Percentiles rank a stretch among this genome's conserved stretches.
Evolutionary conservation across 2,113 vertebrate genomes (phyloP).

Genomic region (Actenoides hombroni): DNA sequence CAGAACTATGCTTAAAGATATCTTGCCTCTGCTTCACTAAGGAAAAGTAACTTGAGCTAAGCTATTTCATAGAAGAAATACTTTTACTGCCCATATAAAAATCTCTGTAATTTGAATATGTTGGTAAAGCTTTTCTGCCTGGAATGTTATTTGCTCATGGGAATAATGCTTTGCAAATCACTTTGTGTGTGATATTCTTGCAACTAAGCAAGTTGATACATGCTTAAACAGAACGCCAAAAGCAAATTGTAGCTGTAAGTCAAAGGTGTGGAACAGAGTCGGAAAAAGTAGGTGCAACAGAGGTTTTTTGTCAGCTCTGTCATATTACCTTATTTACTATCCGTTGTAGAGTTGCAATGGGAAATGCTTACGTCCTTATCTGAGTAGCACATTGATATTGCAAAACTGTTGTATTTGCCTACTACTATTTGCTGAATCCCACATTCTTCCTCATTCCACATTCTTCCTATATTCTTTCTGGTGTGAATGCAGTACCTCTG

Average conservation of each 20-base stretch:
- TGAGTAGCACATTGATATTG: background rate
- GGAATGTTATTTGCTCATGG: background rate
- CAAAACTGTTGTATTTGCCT: background rate
- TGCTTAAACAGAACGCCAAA: background rate
- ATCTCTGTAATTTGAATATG: conserved; percentile 1
- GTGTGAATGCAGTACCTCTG: background rate
- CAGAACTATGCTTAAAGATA: background rate
- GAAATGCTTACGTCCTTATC: background rate
- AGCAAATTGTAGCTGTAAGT: background rate
- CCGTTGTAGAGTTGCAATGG: background rate
- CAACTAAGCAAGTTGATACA: background rate
- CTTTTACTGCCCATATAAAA: background rate
- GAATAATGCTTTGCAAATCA: background rate
- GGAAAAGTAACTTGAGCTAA: background rate
- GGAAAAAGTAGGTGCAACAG: background rate
- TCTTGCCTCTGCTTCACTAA: background rate
- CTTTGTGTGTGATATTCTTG: background rate
- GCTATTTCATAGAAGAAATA: background rate
- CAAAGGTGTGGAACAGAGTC: background rate
- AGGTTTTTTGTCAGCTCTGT: background rate
- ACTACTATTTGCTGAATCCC: background rate
- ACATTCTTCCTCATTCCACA: background rate
- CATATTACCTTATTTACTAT: background rate
- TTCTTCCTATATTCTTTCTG: background rate
- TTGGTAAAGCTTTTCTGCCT: background rate